Conservation (phyloP, 2,888 invertebrate species). For the Drosophila eohydei region DNA sequence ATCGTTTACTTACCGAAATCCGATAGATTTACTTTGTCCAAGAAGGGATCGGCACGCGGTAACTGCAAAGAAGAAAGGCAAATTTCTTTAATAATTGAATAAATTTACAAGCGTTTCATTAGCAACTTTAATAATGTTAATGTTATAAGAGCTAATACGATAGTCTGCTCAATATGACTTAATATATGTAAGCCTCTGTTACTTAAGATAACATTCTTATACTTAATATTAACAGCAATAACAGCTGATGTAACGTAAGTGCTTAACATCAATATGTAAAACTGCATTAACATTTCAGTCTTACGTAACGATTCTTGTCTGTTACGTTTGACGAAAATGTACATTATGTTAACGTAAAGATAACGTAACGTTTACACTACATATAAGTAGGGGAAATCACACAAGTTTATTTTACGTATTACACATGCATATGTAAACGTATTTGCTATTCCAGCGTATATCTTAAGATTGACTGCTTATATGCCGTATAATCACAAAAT, state of each 20-base stretch:
- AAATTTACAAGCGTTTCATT: neutral
- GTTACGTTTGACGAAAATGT: too few species aligned
- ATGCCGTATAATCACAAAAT: neutral
- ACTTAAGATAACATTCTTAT: neutral
- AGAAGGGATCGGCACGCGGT: slow-evolving; percentile 95
- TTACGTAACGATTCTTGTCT: too few species aligned
- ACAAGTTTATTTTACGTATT: neutral
- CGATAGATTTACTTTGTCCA: slow-evolving; percentile 93
- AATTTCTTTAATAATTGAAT: neutral
- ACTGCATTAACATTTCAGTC: neutral
- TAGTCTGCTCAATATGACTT: neutral
- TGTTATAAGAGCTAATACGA: neutral
- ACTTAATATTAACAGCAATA: neutral
- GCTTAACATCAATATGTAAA: neutral
- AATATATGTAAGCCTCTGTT: neutral
- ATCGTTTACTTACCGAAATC: slow-evolving; percentile 89
- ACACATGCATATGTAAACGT: neutral
- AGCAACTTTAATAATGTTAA: neutral
- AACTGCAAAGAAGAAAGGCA: slow-evolving; percentile 88
- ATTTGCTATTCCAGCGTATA: slow-evolving; percentile 5
- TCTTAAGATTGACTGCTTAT: neutral
- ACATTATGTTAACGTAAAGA: neutral
- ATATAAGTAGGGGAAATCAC: neutral
- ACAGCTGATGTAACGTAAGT: neutral
- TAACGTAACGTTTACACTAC: slow-evolving; percentile 3